phyloP scores from a whole-genome alignment of 35 echinoderm and acorn worm genomes.

The Apostichopus parvimensis region DNA sequence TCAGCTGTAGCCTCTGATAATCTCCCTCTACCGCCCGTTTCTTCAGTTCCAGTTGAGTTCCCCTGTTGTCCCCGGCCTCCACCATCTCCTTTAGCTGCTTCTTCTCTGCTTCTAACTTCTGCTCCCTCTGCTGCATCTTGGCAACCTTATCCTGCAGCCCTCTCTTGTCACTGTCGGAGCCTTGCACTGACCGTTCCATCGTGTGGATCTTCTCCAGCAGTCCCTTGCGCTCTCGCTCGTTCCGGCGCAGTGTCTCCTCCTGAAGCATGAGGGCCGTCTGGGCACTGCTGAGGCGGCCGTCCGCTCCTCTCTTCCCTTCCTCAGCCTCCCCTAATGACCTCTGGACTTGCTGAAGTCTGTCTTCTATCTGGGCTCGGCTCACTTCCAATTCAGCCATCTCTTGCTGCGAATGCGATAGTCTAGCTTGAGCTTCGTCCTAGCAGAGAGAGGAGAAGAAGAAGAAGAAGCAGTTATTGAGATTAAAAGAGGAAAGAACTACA shows the following conservation, averaged over 20 bases:
- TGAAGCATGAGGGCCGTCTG: slow-evolving; percentile 89
- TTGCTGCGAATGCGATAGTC: slow-evolving; percentile 64
- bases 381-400: slow-evolving; percentile 84
- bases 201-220: slow-evolving; percentile 87
- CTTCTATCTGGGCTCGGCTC: slow-evolving; percentile 70
- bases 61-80: slow-evolving; percentile 78
- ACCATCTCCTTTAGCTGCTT: slow-evolving; percentile 73
- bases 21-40: slow-evolving; percentile 87
- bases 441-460: neutral
- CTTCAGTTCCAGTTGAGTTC: slow-evolving; percentile 95
- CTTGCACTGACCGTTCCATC: slow-evolving; percentile 74
- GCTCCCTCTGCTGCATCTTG: slow-evolving; percentile 82
- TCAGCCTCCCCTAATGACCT: slow-evolving; percentile 86
- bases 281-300: slow-evolving; percentile 93
- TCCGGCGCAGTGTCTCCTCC: slow-evolving; percentile 84
- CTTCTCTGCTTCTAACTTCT: slow-evolving; percentile 81
- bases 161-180: slow-evolving; percentile 76
- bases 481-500: too few species aligned
- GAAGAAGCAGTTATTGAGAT: too few species aligned
- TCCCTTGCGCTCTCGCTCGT: slow-evolving; percentile 83
- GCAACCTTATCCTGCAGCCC: slow-evolving; percentile 62
- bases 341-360: slow-evolving; percentile 83
- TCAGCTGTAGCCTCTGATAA: slow-evolving; percentile 85
- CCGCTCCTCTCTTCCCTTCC: slow-evolving; percentile 94
- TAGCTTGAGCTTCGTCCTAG: slow-evolving; percentile 83